Base-by-base conservation (phyloP, 2,113 vertebrate species). In the Osmerus mordax region DNA sequence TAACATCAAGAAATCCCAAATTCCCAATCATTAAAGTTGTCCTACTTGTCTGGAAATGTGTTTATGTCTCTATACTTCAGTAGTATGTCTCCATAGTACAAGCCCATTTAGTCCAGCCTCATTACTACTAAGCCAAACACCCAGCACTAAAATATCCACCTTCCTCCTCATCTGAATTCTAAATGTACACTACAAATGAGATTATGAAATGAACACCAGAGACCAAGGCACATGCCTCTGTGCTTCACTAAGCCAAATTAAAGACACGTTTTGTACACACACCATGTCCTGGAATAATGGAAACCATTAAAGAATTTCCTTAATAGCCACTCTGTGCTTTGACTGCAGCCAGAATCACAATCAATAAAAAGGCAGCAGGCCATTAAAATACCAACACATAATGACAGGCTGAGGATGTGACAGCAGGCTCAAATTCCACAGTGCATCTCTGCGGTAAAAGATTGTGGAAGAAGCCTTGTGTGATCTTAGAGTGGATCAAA, bases 221-320 rank as follows among this genome's bases (percentile, higher is more conserved):
- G 55, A 47, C 41, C 72, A 76, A 81, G 67, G 70, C 73, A 23
- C 65, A 65, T 71, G 82, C 83, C 77, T 77, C 82, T 78, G 79
- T 83, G 87, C 86, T 85, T 83, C 80, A 82, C 76, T 82, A 84
- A 78, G 82, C 76, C 79, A 83, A 89, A 87, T 90, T 84, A 83
- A 81, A 85, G 64, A 83, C 78, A 72, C 77, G 66, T 77, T 82
- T 84, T 79, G 62, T 53, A 58, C 14, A 55, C 59, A 71, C 29
- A 68, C 65, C 75, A 72, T 69, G 32, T 64, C 60, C 73, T 74
- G 84, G 79, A 81, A 80, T 70, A 79, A 82, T 70, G 69, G 81
- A 81, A 74, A 69, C 47, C 69, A 74, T 82, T 69, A 70, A 75
- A 82, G 77, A 67, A 73, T 64, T 78, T 70, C 71, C 41, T 72